Conservation (phyloP, 2,888 invertebrate species). For the Nomada fucata region DNA sequence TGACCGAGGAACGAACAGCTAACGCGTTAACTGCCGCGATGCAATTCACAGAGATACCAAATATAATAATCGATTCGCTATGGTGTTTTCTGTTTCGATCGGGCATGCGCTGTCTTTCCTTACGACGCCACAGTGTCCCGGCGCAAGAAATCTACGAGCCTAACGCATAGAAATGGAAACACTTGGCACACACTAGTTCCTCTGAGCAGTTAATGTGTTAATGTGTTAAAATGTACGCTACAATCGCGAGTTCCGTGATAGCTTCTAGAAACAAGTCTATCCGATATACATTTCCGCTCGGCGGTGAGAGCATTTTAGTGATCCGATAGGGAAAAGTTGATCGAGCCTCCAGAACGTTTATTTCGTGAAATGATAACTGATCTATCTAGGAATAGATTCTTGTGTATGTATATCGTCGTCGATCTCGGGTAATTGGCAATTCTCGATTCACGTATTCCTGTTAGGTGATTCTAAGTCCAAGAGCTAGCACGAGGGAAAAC, state of each 20-base stretch:
- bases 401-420: constrained; percentile 14
- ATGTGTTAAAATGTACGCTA: background rate
- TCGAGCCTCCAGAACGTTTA: constrained; percentile 27
- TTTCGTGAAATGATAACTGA: constrained; percentile 6
- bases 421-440: constrained; percentile 24
- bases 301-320: constrained; percentile 5
- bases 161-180: background rate
- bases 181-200: constrained; percentile 28
- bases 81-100: constrained; percentile 12
- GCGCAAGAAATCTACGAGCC: background rate
- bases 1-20: constrained; percentile 24
- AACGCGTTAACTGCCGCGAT: constrained; percentile 41
- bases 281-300: constrained; percentile 9
- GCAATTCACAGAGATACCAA: constrained; percentile 2
- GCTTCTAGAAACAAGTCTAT: constrained; percentile 18
- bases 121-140: background rate
- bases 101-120: background rate
- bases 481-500: constrained; percentile 5
- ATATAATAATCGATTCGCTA: background rate
- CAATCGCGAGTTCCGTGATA: constrained; percentile 1
- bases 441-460: constrained; percentile 30
- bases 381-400: constrained; percentile 19
- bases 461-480: constrained; percentile 19
- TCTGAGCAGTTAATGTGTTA: constrained; percentile 30
- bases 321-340: constrained; percentile 4